Percentiles rank a stretch among this genome's conserved stretches.
Evolutionary conservation across 2,797 vertebrate species (phyloP).

Genomic region (Mastacembelus armatus): DNA sequence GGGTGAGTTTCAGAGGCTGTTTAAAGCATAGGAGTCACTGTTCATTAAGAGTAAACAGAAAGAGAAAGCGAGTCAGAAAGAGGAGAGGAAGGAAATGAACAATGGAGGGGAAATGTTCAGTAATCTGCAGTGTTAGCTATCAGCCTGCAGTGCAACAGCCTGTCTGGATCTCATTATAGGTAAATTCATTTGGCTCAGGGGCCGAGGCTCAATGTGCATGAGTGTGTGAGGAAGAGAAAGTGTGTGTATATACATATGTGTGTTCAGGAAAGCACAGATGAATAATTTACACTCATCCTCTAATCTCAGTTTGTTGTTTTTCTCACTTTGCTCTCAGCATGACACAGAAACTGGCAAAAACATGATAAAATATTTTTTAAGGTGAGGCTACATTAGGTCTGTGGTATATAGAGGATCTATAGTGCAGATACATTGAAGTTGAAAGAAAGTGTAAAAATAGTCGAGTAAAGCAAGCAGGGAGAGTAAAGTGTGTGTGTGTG

Average conservation of each 20-base stretch:
- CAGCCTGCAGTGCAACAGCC: slow-evolving; percentile 48
- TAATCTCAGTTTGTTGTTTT: no score
- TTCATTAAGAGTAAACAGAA: slow-evolving; percentile 51
- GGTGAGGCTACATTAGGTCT: no score
- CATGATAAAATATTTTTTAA: no score
- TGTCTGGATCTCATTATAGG: slow-evolving; percentile 70
- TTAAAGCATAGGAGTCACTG: slow-evolving; percentile 42
- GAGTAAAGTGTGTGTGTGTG: not conserved
- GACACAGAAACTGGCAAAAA: no score
- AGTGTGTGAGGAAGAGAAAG: slow-evolving; percentile 14
- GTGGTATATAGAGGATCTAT: not conserved
- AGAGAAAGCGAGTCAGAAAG: slow-evolving; percentile 18
- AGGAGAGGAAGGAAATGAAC: slow-evolving; percentile 65
- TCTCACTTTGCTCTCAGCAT: no score
- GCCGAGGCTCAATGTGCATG: slow-evolving; percentile 2
- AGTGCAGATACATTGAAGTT: not conserved
- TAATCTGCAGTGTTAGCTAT: slow-evolving; percentile 54
- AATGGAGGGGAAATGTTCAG: slow-evolving; percentile 68
- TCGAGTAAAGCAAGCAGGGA: slow-evolving; percentile 9
- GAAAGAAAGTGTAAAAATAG: slow-evolving; percentile 21
- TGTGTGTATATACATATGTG: slow-evolving; percentile 20
- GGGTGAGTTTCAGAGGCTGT: slow-evolving; percentile 35
- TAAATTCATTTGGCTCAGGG: slow-evolving; percentile 53
- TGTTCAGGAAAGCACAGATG: slow-evolving; percentile 15
- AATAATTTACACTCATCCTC: no score